A percentile compares a stretch with the other conserved stretches of the same genome.
Evolutionary conservation across 2,113 vertebrate genomes (phyloP).

Genomic region (Mus spicilegus): DNA sequence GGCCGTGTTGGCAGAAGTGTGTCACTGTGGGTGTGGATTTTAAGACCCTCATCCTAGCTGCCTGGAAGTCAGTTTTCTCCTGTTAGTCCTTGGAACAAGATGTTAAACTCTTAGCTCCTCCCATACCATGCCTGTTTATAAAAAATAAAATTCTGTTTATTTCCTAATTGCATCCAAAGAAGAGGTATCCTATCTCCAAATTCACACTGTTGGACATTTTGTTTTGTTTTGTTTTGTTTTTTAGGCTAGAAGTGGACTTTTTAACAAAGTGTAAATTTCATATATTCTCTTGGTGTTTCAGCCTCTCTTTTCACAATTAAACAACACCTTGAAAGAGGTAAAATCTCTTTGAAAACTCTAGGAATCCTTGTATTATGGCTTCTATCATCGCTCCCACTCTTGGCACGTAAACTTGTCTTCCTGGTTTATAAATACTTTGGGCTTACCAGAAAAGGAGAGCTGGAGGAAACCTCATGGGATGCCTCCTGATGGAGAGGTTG

Average conservation of each 20-base stretch:
- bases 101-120: too few relatives aligned
- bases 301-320: constrained; percentile 10
- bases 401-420: background rate
- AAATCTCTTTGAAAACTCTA: background rate
- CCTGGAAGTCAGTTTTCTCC: too few relatives aligned
- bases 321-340: background rate
- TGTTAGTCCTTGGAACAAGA: too few relatives aligned
- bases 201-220: background rate
- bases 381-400: fast-evolving
- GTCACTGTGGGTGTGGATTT: too few relatives aligned
- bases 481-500: background rate
- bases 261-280: background rate
- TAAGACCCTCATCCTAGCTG: too few relatives aligned
- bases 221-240: constrained; percentile 30
- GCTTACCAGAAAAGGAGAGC: background rate
- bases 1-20: too few relatives aligned
- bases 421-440: background rate
- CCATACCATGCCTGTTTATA: too few relatives aligned
- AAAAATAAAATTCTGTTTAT: background rate
- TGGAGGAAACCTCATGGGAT: background rate
- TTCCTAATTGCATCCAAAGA: constrained; percentile 43
- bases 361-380: background rate
- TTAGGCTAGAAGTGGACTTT: constrained; percentile 48
- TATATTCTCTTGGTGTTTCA: background rate
- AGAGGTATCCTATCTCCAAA: constrained; percentile 54